These are phyloP conservation scores for Anarhynchus alexandrinus DNA, from an alignment of 2,113 vertebrate genomes.

Conservation along the genomic window DNA sequence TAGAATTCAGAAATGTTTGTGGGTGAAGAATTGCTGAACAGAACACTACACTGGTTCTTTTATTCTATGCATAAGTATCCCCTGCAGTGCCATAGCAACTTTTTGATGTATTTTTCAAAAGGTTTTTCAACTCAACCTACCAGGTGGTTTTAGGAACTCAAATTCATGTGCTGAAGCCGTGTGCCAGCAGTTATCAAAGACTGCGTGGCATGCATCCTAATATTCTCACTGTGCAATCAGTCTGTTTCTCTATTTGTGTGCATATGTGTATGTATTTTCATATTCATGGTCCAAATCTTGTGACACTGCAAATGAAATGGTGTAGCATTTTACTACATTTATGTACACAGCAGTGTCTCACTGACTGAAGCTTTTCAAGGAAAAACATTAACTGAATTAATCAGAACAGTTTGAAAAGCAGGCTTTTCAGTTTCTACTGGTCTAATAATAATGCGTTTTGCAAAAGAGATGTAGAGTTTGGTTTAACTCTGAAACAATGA, in stretches of 20 bases:
- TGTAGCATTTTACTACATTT: not conserved
- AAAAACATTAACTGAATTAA: not conserved
- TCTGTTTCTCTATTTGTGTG: not conserved
- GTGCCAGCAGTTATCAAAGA: slow-evolving; percentile 44
- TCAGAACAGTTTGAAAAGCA: not conserved
- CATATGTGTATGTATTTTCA: not conserved
- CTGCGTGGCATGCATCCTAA: not conserved
- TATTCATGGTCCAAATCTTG: not conserved
- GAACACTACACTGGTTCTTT: slow-evolving; percentile 39
- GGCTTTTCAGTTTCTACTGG: not conserved
- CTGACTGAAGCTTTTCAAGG: not conserved
- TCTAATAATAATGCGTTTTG: not conserved
- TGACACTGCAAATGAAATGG: not conserved
- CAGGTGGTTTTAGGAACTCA: slow-evolving; percentile 43
- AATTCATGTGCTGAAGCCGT: not conserved
- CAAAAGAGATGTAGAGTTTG: not conserved
- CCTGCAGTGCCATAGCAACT: slow-evolving; percentile 23
- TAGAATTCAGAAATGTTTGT: slow-evolving; percentile 13
- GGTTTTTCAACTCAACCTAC: slow-evolving; percentile 50
- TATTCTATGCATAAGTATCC: slow-evolving; percentile 22
- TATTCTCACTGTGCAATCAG: not conserved
- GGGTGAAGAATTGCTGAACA: slow-evolving; percentile 13
- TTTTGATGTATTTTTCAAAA: slow-evolving; percentile 68
- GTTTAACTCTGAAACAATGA: not conserved
- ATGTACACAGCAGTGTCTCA: not conserved